These are phyloP conservation scores for Scalopus aquaticus DNA, from an alignment of 2,113 vertebrate genomes.

Conservation along the genomic window DNA sequence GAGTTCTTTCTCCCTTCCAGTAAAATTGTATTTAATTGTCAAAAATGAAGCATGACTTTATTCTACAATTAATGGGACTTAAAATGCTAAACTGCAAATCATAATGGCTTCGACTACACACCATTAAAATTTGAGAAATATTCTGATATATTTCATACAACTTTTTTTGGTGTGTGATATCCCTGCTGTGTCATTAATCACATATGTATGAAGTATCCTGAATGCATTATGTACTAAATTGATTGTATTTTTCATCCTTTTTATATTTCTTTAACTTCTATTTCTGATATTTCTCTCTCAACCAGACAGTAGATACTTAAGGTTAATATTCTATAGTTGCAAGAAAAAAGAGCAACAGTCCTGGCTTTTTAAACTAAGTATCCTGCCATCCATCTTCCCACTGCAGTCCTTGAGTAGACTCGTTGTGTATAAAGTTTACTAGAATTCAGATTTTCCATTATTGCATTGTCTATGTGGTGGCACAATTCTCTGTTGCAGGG, in stretches of 20 bases:
- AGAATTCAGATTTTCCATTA: neutral
- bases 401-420: neutral
- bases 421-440: neutral
- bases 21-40: conserved; percentile 76
- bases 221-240: neutral
- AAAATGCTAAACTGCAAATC: conserved; percentile 67
- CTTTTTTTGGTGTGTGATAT: neutral
- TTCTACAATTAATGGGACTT: conserved; percentile 71
- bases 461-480: rapidly evolving
- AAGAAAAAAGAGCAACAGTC: neutral
- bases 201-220: neutral
- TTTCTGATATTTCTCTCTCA: neutral
- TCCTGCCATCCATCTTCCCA: neutral
- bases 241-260: neutral
- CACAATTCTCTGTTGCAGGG: neutral
- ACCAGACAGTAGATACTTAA: neutral
- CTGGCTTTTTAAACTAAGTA: neutral
- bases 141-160: conserved; percentile 30
- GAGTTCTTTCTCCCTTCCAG: conserved; percentile 49
- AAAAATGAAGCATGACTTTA: conserved; percentile 73
- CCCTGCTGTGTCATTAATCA: conserved; percentile 27
- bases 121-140: neutral
- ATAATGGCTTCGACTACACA: conserved; percentile 52
- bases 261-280: conserved; percentile 10
- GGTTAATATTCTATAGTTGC: neutral